Evolutionary conservation across 2,888 invertebrate genomes (phyloP), one percentile per base, ranked within the genome.

Genomic region (Oscheius sp.): DNA sequence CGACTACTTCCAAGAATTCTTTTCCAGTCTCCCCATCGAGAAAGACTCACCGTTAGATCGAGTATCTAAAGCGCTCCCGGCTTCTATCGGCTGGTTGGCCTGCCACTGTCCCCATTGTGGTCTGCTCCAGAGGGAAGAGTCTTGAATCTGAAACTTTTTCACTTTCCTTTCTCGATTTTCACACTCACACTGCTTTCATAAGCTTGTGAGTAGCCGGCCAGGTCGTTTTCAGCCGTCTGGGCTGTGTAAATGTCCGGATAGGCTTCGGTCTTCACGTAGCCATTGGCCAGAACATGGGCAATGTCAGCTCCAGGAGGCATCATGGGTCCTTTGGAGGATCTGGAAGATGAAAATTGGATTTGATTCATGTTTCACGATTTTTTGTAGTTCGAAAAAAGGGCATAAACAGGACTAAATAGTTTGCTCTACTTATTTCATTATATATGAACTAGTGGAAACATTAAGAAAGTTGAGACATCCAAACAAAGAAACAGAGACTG

Each of bases 191-290:
- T 58, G 21, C 70, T 58, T 21, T 70, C 70, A 32, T 70, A 70
- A 13, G 70, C 32, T 10, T 70, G 55, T 1, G 59, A 58, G n/a
- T 58, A 58, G 10, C 57, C 58, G 10, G 48, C 2, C 33, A 70
- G 48, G 2, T 70, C 58, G 10, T 55, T 32, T 21, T 42, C 59
- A 10, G 21, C 47, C 9, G 32, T 32, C 47, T 57, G 70, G 7
- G 68, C n/a, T 9, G 21, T 51, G 33, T 70, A 70, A 21, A 70
- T 59, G 29, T 70, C 70, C 13, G 37, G 50, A 37, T 72, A 72
- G 11, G 60, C 4, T 33, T 72, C 72, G 9, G 51, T n/a, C 55
- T 77, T 71, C 11, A 60, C 72, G 51, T 62, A 66, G 11, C 55
- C 32, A 9, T 42, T 65, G 5, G 77, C 71, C 50, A 73, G 53